Conservation (phyloP, 2,113 vertebrate species). For the human region GRCh38 chr5:80219001-80219500, state of each 20-base stretch:
- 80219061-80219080: neutral
- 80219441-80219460: neutral
- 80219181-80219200: neutral
- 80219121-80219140: neutral
- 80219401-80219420: neutral
- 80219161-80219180: neutral
- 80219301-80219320: neutral
- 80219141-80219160: neutral
- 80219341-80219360: neutral
- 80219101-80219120: neutral
- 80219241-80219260: neutral
- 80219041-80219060: neutral
- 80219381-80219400: neutral
- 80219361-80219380: neutral
- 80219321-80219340: constrained; percentile 51
- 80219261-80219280: neutral
- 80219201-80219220: neutral
- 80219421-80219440: neutral
- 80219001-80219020: neutral
- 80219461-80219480: neutral
- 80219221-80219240: neutral
- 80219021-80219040: neutral
- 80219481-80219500: neutral
- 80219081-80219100: neutral
- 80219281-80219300: neutral